Percentiles rank a stretch among this genome's conserved stretches.
Conservation (phyloP, 2,113 vertebrate species). For the Charina bottae region DNA sequence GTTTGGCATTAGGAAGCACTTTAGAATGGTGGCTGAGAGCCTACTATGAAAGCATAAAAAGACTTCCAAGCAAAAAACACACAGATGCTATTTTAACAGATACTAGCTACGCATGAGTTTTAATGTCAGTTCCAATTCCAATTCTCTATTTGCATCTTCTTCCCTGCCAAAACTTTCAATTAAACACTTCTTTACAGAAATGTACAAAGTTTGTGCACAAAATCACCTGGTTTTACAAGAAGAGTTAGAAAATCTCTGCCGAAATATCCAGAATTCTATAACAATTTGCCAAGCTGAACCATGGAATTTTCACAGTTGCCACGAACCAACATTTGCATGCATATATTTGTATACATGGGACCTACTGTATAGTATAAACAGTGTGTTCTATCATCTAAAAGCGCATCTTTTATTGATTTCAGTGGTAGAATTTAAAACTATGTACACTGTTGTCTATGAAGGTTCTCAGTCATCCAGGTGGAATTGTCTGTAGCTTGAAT, state of each 20-base stretch:
- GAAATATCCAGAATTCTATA: neutral
- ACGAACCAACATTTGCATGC: neutral
- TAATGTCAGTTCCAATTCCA: conserved; percentile 37
- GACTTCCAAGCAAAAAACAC: conserved; percentile 55
- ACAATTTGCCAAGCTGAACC: neutral
- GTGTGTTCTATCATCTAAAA: neutral
- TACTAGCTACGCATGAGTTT: conserved; percentile 57
- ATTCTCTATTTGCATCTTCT: conserved; percentile 37
- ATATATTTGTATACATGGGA: neutral
- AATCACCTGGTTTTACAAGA: neutral
- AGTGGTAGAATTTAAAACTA: neutral
- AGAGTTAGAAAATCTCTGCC: neutral
- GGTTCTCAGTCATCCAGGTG: no score
- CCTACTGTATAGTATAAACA: neutral
- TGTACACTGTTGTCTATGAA: neutral
- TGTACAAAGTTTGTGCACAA: neutral
- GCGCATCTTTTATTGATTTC: neutral
- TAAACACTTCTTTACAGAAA: conserved; percentile 9
- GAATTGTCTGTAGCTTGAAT: no score
- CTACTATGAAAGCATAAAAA: conserved; percentile 39
- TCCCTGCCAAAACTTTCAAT: neutral
- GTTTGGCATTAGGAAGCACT: conserved; percentile 48
- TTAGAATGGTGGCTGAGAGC: conserved; percentile 51
- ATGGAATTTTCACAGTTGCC: neutral
- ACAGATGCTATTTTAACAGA: conserved; percentile 65